Conservation (phyloP, 2,113 vertebrate genomes). For the Neodontobutis hainanensis region DNA sequence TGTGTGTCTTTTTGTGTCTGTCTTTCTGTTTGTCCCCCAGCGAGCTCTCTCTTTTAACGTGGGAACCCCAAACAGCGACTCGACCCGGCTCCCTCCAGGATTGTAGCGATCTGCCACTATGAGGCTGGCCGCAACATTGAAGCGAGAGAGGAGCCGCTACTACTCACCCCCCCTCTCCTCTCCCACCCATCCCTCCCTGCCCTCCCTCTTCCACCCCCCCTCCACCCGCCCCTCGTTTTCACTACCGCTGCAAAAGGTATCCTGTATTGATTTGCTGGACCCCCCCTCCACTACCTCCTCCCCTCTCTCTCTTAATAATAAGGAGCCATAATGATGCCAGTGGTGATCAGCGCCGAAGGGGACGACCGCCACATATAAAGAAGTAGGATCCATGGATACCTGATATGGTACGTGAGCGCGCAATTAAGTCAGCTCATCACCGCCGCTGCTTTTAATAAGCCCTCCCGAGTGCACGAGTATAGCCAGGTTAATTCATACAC, state of each 20-base stretch:
- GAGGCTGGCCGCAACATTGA: conserved; percentile 81
- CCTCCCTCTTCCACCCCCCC: background rate
- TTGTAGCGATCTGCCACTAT: conserved; percentile 81
- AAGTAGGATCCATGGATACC: conserved; percentile 50
- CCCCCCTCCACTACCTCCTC: background rate
- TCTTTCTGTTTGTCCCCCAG: conserved; percentile 65
- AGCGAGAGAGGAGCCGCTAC: conserved; percentile 80
- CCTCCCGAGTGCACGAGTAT: conserved; percentile 29
- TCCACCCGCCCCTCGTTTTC: conserved; percentile 72
- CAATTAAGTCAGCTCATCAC: conserved; percentile 60
- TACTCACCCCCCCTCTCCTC: conserved; percentile 73
- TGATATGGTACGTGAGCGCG: conserved; percentile 34
- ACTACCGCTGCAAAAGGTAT: conserved; percentile 80
- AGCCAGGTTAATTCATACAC: conserved; percentile 21
- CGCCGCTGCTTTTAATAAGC: conserved; percentile 52
- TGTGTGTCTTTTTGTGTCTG: conserved; percentile 78
- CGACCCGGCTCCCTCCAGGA: conserved; percentile 82
- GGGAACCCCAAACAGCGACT: conserved; percentile 81
- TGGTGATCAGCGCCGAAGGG: conserved; percentile 69
- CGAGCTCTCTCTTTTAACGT: conserved; percentile 60
- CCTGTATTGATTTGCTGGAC: conserved; percentile 78
- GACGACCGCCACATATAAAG: conserved; percentile 42
- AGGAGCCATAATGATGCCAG: conserved; percentile 71
- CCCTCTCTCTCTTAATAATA: conserved; percentile 69
- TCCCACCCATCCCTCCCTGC: background rate